These are phyloP conservation scores for Tonatia bakeri DNA, from an alignment of 2,113 vertebrate species.

Conservation along the genomic window DNA sequence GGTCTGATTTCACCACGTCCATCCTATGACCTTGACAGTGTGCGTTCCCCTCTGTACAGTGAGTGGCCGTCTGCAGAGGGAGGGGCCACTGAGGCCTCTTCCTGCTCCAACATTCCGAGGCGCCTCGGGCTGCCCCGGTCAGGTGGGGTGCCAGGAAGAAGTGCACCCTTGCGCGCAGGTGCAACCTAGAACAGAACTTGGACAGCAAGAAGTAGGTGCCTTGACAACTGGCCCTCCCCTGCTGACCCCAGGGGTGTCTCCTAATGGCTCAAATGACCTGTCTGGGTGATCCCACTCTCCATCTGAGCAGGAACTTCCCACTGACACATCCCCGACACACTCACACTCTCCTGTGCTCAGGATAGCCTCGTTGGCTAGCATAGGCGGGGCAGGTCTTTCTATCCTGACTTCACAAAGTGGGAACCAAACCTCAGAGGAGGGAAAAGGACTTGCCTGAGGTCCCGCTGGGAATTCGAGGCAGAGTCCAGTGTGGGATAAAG, in stretches of 20 bases:
- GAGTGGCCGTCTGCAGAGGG: background rate
- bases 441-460: background rate
- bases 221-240: background rate
- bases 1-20: background rate
- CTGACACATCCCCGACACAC: too few relatives aligned
- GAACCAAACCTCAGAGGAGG: background rate
- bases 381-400: background rate
- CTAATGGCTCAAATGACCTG: background rate
- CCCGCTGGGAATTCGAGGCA: background rate
- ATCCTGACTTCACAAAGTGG: background rate
- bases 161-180: fast-evolving
- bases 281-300: fast-evolving
- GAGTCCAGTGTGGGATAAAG: background rate
- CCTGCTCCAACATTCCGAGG: background rate
- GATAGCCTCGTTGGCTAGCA: background rate
- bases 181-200: background rate
- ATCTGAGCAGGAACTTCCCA: background rate
- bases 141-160: background rate
- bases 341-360: background rate
- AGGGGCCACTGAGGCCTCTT: background rate
- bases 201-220: background rate
- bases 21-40: background rate
- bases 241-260: background rate
- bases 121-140: fast-evolving
- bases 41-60: background rate